Evolutionary conservation across 2,113 vertebrate genomes (phyloP).

Genomic region (Gambusia affinis): DNA sequence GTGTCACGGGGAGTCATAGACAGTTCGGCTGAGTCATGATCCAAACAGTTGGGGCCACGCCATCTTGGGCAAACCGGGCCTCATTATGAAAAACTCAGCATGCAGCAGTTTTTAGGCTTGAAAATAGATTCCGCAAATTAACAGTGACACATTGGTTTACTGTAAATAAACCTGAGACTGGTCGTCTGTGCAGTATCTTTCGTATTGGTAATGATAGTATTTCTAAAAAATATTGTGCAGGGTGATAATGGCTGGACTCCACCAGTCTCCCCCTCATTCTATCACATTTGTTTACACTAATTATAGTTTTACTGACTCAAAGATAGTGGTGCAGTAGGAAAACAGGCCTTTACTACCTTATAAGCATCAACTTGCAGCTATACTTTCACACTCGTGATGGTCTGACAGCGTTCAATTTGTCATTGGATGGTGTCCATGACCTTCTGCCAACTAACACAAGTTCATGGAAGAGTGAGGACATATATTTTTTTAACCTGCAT

Average conservation of each 20-base stretch:
- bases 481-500: neutral
- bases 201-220: slow-evolving; percentile 29
- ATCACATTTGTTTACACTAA: slow-evolving; percentile 14
- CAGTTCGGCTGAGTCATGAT: slow-evolving; percentile 50
- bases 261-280: slow-evolving; percentile 31
- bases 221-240: slow-evolving; percentile 26
- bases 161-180: slow-evolving; percentile 31
- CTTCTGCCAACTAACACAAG: no score
- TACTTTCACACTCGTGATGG: neutral
- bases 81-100: slow-evolving; percentile 20
- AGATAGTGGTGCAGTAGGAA: slow-evolving; percentile 6
- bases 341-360: slow-evolving; percentile 11
- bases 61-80: slow-evolving; percentile 10
- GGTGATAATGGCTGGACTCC: slow-evolving; percentile 24
- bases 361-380: neutral
- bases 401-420: neutral
- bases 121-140: slow-evolving; percentile 18
- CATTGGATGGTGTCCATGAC: neutral
- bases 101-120: slow-evolving; percentile 32
- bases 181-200: slow-evolving; percentile 16
- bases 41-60: slow-evolving; percentile 25
- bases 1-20: slow-evolving; percentile 56
- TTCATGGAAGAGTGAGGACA: neutral
- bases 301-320: slow-evolving; percentile 34
- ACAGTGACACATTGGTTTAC: slow-evolving; percentile 23